Evolutionary conservation across 2,888 invertebrate species (phyloP), one percentile per base, ranked within the genome.

Genomic region (Yponomeuta malinellus): DNA sequence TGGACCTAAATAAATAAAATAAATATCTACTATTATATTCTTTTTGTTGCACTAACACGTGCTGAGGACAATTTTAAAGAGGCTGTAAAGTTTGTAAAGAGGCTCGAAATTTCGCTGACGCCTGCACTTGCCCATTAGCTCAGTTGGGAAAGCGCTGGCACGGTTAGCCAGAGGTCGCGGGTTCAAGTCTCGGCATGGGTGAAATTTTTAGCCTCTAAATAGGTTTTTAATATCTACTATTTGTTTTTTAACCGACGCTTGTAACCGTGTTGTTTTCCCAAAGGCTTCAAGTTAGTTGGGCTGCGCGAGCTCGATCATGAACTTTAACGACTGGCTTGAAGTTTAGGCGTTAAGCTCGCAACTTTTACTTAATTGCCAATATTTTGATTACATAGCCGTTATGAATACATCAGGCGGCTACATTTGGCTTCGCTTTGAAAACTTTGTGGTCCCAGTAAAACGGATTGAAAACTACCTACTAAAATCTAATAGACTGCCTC

Each of bases 271-370:
- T 85, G 82, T 84, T 83, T 83, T 80, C 85, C 81, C 83, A 79
- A 82, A 82, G 85, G 86, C 84, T 80, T 75, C 76, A 82, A 84
- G 81, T 82, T 82, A 74, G 76, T 76, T 74, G 79, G 81, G 80
- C 79, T 79, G 74, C 82, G 80, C 78, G 75, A 86, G 86, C 83
- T 82, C 78, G 80, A 83, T 85, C 83, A 81, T 83, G 81, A 83
- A 86, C 83, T 85, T 83, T 83, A 84, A 84, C 81, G 76, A 83
- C 79, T 81, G 79, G 78, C 75, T 29, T 48, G 72, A 85, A 87
- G 77, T 85, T 84, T 78, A 78, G 75, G 78, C 79, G 78, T 83
- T 80, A 81, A 80, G 80, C 79, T 79, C 75, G 77, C 78, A 77
- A 78, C 79, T 83, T 82, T 81, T 78, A 82, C 76, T 75, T 75